These are phyloP conservation scores for Acromyrmex heyeri DNA, from an alignment of 1,140 invertebrate species.

Conservation along the genomic window DNA sequence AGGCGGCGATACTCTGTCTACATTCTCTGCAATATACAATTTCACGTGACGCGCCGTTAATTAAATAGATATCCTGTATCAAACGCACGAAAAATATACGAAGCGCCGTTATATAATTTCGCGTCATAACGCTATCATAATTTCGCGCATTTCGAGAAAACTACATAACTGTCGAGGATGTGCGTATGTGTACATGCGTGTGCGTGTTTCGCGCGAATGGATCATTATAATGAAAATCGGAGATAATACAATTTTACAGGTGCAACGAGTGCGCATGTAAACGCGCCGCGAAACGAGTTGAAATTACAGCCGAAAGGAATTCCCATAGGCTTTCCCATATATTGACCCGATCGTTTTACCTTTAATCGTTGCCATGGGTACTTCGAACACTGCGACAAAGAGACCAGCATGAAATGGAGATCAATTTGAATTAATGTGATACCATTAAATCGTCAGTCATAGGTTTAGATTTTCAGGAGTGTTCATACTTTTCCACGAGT, in stretches of 20 bases:
- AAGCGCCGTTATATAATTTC: constrained; percentile 29
- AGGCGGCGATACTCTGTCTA: not conserved
- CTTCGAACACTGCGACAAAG: constrained; percentile 76
- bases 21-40: constrained; percentile 13
- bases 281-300: constrained; percentile 59
- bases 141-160: constrained; percentile 48
- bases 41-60: constrained; percentile 27
- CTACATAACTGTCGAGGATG: not conserved
- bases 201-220: constrained; percentile 34
- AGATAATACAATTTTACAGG: constrained; percentile 64
- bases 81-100: constrained; percentile 35
- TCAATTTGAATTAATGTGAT: constrained; percentile 75
- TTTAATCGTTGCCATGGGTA: constrained; percentile 77
- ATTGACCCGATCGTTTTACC: constrained; percentile 76
- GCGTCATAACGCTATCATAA: constrained; percentile 7
- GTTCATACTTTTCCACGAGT: constrained; percentile 14
- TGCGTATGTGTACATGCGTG: not conserved
- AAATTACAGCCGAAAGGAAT: constrained; percentile 76
- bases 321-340: constrained; percentile 73
- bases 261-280: constrained; percentile 32
- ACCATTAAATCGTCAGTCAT: constrained; percentile 70
- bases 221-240: constrained; percentile 60
- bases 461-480: constrained; percentile 62
- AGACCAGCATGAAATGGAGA: constrained; percentile 77
- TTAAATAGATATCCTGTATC: constrained; percentile 34